A percentile compares a stretch with the other conserved stretches of the same genome.
These are phyloP conservation scores for Vidua chalybeata DNA, from an alignment of 2,113 vertebrate genomes.

Conservation along the genomic window DNA sequence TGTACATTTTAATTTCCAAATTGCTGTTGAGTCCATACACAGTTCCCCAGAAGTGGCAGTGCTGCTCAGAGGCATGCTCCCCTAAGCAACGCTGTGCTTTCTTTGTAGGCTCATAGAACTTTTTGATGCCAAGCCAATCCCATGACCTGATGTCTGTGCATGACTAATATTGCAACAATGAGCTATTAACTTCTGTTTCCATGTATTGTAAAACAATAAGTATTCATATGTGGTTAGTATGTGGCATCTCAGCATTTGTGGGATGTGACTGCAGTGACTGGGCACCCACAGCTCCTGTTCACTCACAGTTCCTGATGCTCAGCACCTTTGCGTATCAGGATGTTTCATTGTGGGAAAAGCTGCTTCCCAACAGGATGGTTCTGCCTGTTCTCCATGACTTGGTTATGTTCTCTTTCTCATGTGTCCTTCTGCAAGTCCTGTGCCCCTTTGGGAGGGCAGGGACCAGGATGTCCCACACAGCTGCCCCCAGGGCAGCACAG, in stretches of 20 bases:
- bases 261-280: not conserved
- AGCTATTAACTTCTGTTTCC: not conserved
- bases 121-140: not conserved
- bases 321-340: not conserved
- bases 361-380: not conserved
- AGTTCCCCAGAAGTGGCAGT: not conserved
- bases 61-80: not conserved
- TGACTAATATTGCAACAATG: not conserved
- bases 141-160: not conserved
- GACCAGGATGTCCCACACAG: not conserved
- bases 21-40: not conserved
- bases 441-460: not conserved
- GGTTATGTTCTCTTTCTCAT: not conserved
- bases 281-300: not conserved
- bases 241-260: not conserved
- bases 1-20: constrained; percentile 47
- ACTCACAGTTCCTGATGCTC: not conserved
- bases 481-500: not conserved
- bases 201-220: not conserved
- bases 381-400: not conserved
- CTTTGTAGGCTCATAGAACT: not conserved
- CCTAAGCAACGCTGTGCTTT: not conserved
- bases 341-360: not conserved
- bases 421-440: accelerated
- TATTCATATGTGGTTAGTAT: accelerated